Evolutionary conservation across 2,797 vertebrate genomes (phyloP), one percentile per base, ranked within the genome.

Genomic region (Cryptoprocta ferox): DNA sequence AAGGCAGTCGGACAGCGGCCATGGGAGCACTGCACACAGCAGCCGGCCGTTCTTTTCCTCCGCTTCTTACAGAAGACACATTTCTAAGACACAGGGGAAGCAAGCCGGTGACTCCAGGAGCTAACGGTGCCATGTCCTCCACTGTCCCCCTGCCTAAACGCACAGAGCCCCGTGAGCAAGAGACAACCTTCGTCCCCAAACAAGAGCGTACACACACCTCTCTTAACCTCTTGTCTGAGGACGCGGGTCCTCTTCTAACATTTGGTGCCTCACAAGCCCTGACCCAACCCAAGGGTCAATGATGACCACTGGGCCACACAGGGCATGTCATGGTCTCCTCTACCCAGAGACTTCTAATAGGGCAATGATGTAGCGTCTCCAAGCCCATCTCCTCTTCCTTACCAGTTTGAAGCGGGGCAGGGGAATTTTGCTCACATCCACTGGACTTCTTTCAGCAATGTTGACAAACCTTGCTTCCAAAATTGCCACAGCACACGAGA

Each of bases 21-120:
- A 0, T 99, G 99, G 35, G 99, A 99, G 95, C 99, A 99, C 98
- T 99, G 99, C 10, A 99, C 99, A 6, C 99, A 99, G 98, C 99
- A 99, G 93, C 99, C 99, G 0, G 98, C 99, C n/a, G 99, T 98
- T 98, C 99, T 99, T 99, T 99, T 99, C 98, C 99, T 99, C 95
- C 99, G 98, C 88, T 99, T 99, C 98, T 99, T 99, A 98, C 99
- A 99, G 98, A 99, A 99, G 35, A 99, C 98, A 70, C 99, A 99
- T 98, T 99, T 99, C 99, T 99, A 97, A 24, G 97, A 95, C 70
- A 97, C 39, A 26, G 82, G 92, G 30, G 48, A 26, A 81, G 68
- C 1, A 13, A 76, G 16, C 32, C 28, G 15, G 0, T 76, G n/a
- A 97, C 2, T 50, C 70, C 4, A 42, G 71, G 32, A 48, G 59